Evolutionary conservation across 2,113 vertebrate genomes (phyloP), one percentile per base, ranked within the genome.

Genomic region (Muscicapa adusta): DNA sequence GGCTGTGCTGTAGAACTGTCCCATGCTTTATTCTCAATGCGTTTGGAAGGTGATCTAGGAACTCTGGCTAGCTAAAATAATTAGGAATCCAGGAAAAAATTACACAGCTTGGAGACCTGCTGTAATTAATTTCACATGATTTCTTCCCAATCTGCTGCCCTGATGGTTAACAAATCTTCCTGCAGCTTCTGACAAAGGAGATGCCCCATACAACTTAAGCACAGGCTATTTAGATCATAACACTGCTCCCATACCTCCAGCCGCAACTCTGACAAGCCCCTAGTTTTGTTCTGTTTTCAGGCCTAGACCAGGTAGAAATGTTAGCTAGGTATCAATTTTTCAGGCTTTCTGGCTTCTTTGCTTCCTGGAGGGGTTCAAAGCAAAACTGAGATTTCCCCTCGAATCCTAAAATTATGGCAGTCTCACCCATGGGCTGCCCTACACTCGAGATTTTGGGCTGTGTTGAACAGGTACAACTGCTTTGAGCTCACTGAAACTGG

Each of bases 1-100:
- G 12, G 2, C 12, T 72, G 25, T 8, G 2, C 23, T 67, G 19
- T 34, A 81, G 34, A 65, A 18, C 53, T 88, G 28, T 45, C 29
- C 42, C 31, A 7, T 1, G 1, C n/a, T 80, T 88, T 57, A 28
- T 65, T 75, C 40, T 53, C 66, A 19, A 20, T 0, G 0, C 47
- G 8, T 58, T 56, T 68, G 22, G 29, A 89, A 85, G 8, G 24
- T 36, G 14, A 74, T 87, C 29, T 74, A 48, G 53, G 29, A 71
- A 66, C 12, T 5, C 22, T 60, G 31, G 9, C 31, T 43, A 8
- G 13, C 16, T 60, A 57, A 67, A 68, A 68, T 10, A 61, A 31
- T 47, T 47, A 82, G 65, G 19, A 40, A 62, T 65, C 15, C 58
- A 43, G 34, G 26, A 88, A 51, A 85, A 88, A 73, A 54, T 15